phyloP scores from a whole-genome alignment of 2,113 vertebrate species.

The Ochotona princeps region DNA sequence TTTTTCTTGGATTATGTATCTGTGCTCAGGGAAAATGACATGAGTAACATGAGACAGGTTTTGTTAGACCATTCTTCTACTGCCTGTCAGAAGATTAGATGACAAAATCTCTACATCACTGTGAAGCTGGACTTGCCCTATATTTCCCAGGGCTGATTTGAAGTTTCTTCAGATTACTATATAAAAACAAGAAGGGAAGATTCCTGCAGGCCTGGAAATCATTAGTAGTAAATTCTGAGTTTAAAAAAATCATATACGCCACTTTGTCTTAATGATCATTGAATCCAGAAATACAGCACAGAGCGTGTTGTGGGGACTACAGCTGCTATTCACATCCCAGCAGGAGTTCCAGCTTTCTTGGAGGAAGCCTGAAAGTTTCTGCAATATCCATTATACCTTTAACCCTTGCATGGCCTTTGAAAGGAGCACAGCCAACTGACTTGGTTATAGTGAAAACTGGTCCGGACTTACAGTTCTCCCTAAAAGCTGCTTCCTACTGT shows the following conservation, averaged over 20 bases:
- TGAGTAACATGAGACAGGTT: background rate
- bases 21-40: background rate
- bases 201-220: slow-evolving; percentile 59
- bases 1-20: background rate
- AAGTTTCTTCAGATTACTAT: background rate
- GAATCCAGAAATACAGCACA: slow-evolving; percentile 54
- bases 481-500: background rate
- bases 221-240: slow-evolving; percentile 54
- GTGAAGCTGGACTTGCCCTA: background rate
- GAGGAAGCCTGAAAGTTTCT: background rate
- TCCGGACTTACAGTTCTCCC: background rate
- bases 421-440: background rate
- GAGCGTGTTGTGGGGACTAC: slow-evolving; percentile 22
- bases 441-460: background rate
- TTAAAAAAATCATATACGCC: slow-evolving; percentile 2
- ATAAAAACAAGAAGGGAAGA: slow-evolving; percentile 38
- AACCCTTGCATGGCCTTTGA: slow-evolving; percentile 41
- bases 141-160: background rate
- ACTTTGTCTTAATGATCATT: slow-evolving; percentile 62
- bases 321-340: slow-evolving; percentile 58
- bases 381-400: slow-evolving; percentile 55
- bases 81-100: background rate
- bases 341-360: slow-evolving; percentile 16
- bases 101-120: background rate
- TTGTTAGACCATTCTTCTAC: background rate